phyloP scores from a whole-genome alignment of 2,888 invertebrate species.

The Lepidonotus clava region DNA sequence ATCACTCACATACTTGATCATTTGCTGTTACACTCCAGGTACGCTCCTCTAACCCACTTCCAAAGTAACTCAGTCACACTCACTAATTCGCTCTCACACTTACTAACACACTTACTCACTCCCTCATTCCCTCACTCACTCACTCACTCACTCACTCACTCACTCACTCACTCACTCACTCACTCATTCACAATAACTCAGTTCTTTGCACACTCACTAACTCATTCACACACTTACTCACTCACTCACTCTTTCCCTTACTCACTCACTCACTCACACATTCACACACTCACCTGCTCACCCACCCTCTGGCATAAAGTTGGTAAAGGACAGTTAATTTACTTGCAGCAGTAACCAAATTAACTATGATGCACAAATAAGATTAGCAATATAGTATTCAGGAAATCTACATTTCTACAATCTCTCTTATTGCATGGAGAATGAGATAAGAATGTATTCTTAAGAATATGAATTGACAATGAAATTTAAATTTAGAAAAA shows the following conservation, averaged over 20 bases:
- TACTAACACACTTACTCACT: background rate
- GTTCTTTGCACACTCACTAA: background rate
- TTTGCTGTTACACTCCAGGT: no score
- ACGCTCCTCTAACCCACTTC: no score
- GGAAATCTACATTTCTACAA: no score
- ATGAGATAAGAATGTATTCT: no score
- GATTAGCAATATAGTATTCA: no score
- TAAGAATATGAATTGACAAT: no score
- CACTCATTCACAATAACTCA: background rate
- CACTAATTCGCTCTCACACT: background rate
- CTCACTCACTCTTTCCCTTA: background rate
- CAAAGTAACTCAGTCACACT: background rate
- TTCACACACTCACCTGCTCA: background rate
- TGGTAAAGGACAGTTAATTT: no score
- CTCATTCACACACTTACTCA: background rate
- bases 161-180: background rate
- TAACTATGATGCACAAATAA: no score
- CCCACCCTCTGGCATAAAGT: background rate
- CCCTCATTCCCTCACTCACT: background rate
- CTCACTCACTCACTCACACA: background rate
- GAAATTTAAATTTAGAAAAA: no score
- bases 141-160: background rate
- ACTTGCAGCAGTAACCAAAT: no score
- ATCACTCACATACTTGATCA: no score
- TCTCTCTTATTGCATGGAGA: no score